These are phyloP conservation scores for Nothoprocta perdicaria DNA, from an alignment of 2,113 vertebrate species.

Conservation along the genomic window DNA sequence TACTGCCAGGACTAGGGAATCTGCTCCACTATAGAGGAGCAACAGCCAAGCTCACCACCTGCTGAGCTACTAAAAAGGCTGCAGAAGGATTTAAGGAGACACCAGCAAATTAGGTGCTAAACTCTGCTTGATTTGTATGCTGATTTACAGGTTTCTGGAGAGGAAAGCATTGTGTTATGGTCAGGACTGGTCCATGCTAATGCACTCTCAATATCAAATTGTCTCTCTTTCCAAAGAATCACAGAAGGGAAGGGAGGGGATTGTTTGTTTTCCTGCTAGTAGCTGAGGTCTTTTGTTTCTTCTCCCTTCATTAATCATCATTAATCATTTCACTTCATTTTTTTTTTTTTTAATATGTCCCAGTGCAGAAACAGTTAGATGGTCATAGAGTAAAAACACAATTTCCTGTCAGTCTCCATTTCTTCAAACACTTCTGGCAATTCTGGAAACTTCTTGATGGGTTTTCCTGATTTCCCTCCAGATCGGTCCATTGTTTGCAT, in stretches of 20 bases:
- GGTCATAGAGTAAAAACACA: fast-evolving
- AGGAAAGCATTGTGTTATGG: background rate
- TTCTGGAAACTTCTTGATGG: background rate
- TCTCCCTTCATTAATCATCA: background rate
- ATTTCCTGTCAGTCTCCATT: background rate
- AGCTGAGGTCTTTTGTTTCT: background rate
- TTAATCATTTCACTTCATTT: background rate
- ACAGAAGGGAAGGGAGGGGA: fast-evolving
- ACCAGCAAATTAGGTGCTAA: background rate
- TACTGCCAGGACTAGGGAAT: background rate
- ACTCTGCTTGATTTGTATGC: background rate
- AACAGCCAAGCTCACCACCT: background rate
- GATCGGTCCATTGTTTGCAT: background rate
- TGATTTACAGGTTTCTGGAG: background rate
- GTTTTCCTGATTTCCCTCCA: background rate
- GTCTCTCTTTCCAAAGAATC: fast-evolving
- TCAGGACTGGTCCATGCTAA: background rate
- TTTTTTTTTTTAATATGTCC: background rate
- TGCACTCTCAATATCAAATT: background rate
- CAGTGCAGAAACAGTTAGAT: background rate
- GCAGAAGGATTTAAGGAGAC: background rate
- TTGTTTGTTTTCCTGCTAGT: background rate
- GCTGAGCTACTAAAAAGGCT: background rate
- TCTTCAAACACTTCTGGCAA: background rate
- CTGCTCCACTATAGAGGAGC: background rate